phyloP scores from a whole-genome alignment of 2,113 vertebrate genomes.

The Phyllostomus hastatus region DNA sequence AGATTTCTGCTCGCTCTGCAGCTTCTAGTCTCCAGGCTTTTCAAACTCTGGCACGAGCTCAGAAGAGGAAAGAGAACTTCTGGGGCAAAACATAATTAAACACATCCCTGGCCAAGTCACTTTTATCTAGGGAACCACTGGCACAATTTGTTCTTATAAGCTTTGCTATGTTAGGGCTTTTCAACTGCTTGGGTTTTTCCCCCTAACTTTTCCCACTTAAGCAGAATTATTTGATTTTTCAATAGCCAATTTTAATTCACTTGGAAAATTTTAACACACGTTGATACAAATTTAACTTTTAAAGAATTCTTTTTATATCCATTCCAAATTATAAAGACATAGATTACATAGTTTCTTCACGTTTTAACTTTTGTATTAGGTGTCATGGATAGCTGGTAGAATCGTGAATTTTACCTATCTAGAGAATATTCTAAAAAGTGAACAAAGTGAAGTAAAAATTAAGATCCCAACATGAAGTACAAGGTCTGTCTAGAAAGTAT shows the following conservation, averaged over 20 bases:
- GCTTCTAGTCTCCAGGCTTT: slow-evolving; percentile 87
- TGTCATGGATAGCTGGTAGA: background rate
- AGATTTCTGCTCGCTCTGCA: slow-evolving; percentile 88
- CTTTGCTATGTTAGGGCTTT: slow-evolving; percentile 16
- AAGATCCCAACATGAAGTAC: background rate
- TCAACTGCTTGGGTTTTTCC: slow-evolving; percentile 10
- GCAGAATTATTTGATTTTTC: slow-evolving; percentile 28
- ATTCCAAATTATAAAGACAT: background rate
- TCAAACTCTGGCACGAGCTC: slow-evolving; percentile 87
- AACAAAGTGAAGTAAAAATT: slow-evolving; percentile 29
- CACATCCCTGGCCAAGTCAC: background rate
- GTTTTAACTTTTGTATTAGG: background rate
- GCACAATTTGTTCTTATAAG: slow-evolving; percentile 6
- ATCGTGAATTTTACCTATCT: background rate
- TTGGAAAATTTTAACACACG: slow-evolving; percentile 23
- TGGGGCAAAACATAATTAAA: slow-evolving; percentile 84
- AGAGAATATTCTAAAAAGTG: slow-evolving; percentile 25
- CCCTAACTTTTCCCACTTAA: background rate
- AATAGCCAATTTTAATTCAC: slow-evolving; percentile 39
- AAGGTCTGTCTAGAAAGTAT: no score
- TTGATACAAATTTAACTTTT: slow-evolving; percentile 24
- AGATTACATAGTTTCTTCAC: slow-evolving; percentile 17
- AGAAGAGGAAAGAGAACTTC: slow-evolving; percentile 87
- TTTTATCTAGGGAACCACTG: slow-evolving; percentile 38
- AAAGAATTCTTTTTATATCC: background rate